phyloP scores from a whole-genome alignment of 2,113 vertebrate genomes.

The Zosterops hypoxanthus region DNA sequence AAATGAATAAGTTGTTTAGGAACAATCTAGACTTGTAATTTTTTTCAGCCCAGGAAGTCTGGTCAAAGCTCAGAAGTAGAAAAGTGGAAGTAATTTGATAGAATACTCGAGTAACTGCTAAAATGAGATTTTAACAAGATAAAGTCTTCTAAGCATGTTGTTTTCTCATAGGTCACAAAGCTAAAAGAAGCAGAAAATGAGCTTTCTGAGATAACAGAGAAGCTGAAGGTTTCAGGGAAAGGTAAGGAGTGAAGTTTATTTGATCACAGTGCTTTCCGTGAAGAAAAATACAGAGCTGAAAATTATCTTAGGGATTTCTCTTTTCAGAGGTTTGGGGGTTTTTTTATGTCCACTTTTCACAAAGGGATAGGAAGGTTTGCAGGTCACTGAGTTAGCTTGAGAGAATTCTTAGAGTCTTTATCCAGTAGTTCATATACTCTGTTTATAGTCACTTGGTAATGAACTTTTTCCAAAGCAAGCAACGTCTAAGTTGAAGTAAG shows the following conservation, averaged over 20 bases:
- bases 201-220: slow-evolving; percentile 85
- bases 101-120: background rate
- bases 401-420: background rate
- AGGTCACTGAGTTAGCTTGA: background rate
- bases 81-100: background rate
- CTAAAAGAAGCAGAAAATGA: slow-evolving; percentile 88
- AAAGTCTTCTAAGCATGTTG: background rate
- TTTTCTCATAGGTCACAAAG: slow-evolving; percentile 81
- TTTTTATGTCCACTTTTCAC: background rate
- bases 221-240: slow-evolving; percentile 81
- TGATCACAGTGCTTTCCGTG: background rate
- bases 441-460: background rate
- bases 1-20: background rate
- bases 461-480: background rate
- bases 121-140: background rate
- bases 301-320: background rate
- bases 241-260: slow-evolving; percentile 72
- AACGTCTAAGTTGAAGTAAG: background rate
- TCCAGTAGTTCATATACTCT: background rate
- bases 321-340: background rate
- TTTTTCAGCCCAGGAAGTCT: background rate
- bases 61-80: background rate
- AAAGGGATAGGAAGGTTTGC: background rate
- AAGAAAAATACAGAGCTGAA: background rate
- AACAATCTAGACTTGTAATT: background rate